These are phyloP conservation scores for Drosophila prosaltans DNA, from an alignment of 1,140 invertebrate species.

Conservation along the genomic window DNA sequence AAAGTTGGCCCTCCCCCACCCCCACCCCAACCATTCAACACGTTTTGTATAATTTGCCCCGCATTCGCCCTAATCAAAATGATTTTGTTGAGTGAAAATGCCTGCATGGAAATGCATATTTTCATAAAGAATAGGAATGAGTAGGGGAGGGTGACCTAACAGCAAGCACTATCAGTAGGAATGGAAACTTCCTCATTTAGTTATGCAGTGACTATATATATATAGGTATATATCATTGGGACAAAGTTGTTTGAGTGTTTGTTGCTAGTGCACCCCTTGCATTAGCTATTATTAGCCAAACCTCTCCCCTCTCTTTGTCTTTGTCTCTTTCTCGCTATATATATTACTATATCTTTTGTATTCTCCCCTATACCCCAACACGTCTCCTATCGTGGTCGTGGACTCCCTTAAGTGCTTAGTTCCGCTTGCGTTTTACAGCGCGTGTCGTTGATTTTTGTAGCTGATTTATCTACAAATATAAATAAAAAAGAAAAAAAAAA, in stretches of 20 bases:
- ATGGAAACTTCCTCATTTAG: conserved; percentile 52
- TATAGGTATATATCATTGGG: conserved; percentile 60
- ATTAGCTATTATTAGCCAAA: conserved; percentile 65
- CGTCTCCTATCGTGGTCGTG: conserved; percentile 12
- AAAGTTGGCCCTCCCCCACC: not conserved
- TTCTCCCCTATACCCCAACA: not conserved
- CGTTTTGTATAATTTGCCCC: conserved; percentile 21
- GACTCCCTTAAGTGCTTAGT: conserved; percentile 71
- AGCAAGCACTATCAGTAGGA: conserved; percentile 15
- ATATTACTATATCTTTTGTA: not conserved
- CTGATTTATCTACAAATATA: conserved; percentile 22
- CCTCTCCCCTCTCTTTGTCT: conserved; percentile 3
- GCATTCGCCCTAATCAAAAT: conserved; percentile 42
- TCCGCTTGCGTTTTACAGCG: conserved; percentile 59
- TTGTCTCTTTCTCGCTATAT: not conserved
- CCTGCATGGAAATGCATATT: conserved; percentile 63
- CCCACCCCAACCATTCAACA: conserved; percentile 40
- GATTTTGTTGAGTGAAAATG: conserved; percentile 63
- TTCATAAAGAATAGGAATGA: conserved; percentile 18
- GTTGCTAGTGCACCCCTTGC: conserved; percentile 48
- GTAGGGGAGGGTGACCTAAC: not conserved
- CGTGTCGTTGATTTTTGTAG: conserved; percentile 30
- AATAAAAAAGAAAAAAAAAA: conserved; percentile 23
- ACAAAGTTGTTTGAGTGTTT: conserved; percentile 37
- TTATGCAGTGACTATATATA: conserved; percentile 49